Base-by-base conservation (phyloP, 1,140 invertebrate genomes). In the Nylanderia fulva region DNA sequence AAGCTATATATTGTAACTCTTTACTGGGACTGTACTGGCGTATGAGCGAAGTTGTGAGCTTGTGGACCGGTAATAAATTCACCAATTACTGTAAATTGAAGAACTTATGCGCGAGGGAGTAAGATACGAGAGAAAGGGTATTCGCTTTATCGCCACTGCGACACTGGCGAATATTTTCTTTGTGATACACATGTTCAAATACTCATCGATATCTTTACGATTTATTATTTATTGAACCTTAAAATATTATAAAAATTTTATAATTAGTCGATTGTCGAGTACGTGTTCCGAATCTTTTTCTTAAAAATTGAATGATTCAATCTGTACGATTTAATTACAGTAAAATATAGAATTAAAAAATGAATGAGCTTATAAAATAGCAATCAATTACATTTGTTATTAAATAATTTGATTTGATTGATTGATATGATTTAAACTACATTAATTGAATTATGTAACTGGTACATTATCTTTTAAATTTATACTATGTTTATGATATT, bases 1-100 rank as follows among this genome's bases (percentile, higher is more conserved):
- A 89, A 71, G 60, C 27, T 24, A 39, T n/a, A 39, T 52, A n/a
- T n/a, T n/a, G n/a, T n/a, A 54, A 39, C 63, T 90, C 69, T 86
- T 80, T 58, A 61, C 52, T 39, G 29, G 39, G 52, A 86, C 74
- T 89, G 63, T 89, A 86, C 87, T 13, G 0, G 15, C 61, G n/a
- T 64, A 66, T 56, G 52, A 79, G 74, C 56, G 58, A 77, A 84
- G 88, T 64, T 15, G 54, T 42, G 45, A 60, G 9, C 63, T 58
- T 66, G 33, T 42, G 58, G 76, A 88, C 86, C 74, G 54, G 71
- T 88, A 90, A 90, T 91, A 91, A 91, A 91, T 90, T 86, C 76
- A 87, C 56, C 88, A 91, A 91, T 91, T 90, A 86, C 74, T 29
- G 66, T 75, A 86, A 88, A 91, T 91, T 91, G 83, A 82, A 85